phyloP scores from a whole-genome alignment of 2,113 vertebrate genomes.

The Macquaria australasica region DNA sequence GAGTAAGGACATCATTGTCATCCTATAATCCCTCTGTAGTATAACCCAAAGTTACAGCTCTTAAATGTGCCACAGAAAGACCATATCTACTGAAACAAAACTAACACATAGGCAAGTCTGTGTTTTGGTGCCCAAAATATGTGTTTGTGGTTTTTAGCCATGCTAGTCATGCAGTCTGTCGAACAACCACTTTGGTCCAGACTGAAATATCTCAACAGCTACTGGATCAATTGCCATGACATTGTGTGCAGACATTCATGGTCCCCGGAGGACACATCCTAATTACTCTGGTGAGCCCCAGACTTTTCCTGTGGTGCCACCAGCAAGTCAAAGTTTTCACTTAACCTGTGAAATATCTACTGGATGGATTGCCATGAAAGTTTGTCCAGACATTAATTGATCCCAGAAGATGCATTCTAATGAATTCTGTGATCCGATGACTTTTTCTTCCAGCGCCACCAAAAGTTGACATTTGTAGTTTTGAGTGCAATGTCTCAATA shows the following conservation, averaged over 20 bases:
- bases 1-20: conserved; percentile 1
- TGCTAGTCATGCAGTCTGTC: no score
- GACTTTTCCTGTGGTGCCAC: background rate
- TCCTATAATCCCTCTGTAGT: conserved; percentile 25
- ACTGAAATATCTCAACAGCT: background rate
- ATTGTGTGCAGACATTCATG: background rate
- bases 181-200: background rate
- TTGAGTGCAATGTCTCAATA: background rate
- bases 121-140: no score
- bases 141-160: background rate
- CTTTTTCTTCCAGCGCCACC: background rate
- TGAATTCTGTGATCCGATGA: no score
- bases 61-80: conserved; percentile 21
- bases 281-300: background rate
- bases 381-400: no score
- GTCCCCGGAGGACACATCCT: background rate
- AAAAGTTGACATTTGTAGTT: background rate
- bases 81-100: background rate
- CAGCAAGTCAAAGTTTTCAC: background rate
- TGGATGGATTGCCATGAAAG: no score
- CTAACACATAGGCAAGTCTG: background rate
- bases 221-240: background rate
- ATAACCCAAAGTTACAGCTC: background rate
- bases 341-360: background rate
- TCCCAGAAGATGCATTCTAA: no score